These are phyloP conservation scores for Physeter macrocephalus DNA, from an alignment of 2,113 vertebrate genomes.

Conservation along the genomic window DNA sequence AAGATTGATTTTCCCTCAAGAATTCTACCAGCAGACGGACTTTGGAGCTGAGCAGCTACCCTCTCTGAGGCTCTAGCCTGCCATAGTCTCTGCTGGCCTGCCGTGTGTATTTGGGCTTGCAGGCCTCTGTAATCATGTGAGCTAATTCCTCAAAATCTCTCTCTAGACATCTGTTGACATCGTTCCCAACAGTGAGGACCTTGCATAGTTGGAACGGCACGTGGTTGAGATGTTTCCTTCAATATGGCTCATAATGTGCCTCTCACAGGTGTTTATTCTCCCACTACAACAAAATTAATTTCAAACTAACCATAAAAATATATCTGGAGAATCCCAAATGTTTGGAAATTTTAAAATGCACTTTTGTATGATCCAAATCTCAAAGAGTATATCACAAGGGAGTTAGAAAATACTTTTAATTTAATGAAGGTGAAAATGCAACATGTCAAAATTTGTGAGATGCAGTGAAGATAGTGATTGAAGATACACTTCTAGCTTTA, in stretches of 20 bases:
- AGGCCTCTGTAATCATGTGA: fast-evolving
- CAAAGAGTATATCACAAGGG: not conserved
- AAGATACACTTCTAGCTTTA: not conserved
- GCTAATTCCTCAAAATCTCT: not conserved
- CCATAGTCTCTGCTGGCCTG: not conserved
- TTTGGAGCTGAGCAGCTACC: not conserved
- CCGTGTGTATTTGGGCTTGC: not conserved
- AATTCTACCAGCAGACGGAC: not conserved
- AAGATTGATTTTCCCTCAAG: not conserved
- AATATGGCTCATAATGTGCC: not conserved
- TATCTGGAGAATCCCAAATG: not conserved
- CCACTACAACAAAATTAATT: not conserved
- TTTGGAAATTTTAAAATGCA: not conserved
- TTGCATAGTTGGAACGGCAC: not conserved
- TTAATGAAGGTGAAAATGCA: not conserved
- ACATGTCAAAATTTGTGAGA: not conserved
- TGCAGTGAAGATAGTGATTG: not conserved
- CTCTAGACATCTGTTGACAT: not conserved
- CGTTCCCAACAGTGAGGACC: not conserved
- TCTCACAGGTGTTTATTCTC: not conserved
- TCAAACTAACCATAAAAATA: not conserved
- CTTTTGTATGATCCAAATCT: not conserved
- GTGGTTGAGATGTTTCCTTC: not conserved
- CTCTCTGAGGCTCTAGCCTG: not conserved
- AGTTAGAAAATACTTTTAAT: not conserved